Evolutionary conservation across 2,888 invertebrate species (phyloP).

Genomic region (Protodeltote pygarga): DNA sequence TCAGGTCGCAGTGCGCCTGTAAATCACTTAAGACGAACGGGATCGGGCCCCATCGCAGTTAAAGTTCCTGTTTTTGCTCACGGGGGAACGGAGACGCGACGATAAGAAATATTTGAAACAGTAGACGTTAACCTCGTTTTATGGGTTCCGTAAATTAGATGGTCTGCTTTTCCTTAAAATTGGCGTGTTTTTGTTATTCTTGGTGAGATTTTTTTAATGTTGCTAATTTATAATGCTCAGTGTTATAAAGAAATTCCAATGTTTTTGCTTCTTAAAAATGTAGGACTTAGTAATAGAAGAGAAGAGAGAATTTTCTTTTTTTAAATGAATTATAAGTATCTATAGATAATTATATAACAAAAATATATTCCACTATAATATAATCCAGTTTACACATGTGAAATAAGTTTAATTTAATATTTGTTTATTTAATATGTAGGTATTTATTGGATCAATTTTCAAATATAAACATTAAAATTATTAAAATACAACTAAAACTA

Average conservation of each 20-base stretch:
- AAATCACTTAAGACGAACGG: conserved; percentile 82
- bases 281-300: no score
- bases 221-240: conserved; percentile 22
- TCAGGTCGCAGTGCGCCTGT: conserved; percentile 76
- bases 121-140: conserved; percentile 62
- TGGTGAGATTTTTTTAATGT: conserved; percentile 38
- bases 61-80: conserved; percentile 79
- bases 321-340: no score
- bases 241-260: conserved; percentile 19
- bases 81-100: conserved; percentile 64
- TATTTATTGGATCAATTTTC: no score
- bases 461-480: no score
- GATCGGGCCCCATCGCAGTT: conserved; percentile 66
- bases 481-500: no score
- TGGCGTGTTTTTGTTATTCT: conserved; percentile 31
- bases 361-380: no score
- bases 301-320: no score
- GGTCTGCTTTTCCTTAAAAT: conserved; percentile 38
- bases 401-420: no score
- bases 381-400: no score
- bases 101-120: conserved; percentile 75
- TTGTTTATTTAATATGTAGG: no score
- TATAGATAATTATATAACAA: no score
- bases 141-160: conserved; percentile 47
- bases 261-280: no score